These are phyloP conservation scores for Conops quadrifasciatus DNA, from an alignment of 2,888 invertebrate species.

Conservation along the genomic window DNA sequence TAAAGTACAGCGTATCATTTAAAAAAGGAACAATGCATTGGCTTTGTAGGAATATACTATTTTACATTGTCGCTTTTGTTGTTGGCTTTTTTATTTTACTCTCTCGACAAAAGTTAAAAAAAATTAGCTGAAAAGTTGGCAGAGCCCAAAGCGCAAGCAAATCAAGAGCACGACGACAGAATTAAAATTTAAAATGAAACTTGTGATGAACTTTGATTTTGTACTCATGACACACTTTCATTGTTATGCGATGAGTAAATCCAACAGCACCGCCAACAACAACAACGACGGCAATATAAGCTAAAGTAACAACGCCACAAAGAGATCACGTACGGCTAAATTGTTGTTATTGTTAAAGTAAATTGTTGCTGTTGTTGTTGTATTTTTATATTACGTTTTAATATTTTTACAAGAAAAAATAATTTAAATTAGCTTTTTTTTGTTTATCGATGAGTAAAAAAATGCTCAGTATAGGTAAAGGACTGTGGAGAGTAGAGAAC, in stretches of 20 bases:
- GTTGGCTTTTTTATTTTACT: neutral
- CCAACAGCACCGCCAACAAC: slow-evolving; percentile 13
- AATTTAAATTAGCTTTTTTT: too few relatives aligned
- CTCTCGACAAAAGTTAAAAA: too few relatives aligned
- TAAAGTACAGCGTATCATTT: too few relatives aligned
- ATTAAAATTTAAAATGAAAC: neutral
- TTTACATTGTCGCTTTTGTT: neutral
- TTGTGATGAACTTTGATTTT: slow-evolving; percentile 15
- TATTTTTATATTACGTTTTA: too few relatives aligned
- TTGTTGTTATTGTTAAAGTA: too few relatives aligned
- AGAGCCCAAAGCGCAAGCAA: neutral
- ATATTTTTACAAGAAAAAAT: too few relatives aligned
- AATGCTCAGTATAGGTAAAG: too few relatives aligned
- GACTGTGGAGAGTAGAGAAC: too few relatives aligned
- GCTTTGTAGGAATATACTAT: too few relatives aligned
- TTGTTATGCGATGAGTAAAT: slow-evolving; percentile 9
- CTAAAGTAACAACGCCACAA: slow-evolving; percentile 2
- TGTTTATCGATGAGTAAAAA: too few relatives aligned
- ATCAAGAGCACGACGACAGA: neutral
- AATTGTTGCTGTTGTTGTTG: neutral
- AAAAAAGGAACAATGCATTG: too few relatives aligned
- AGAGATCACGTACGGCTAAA: neutral
- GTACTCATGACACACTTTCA: slow-evolving; percentile 30
- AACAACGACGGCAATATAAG: neutral
- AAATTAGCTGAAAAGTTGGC: neutral